Conservation (phyloP, 2,888 invertebrate species). For the Hydriomena furcata region DNA sequence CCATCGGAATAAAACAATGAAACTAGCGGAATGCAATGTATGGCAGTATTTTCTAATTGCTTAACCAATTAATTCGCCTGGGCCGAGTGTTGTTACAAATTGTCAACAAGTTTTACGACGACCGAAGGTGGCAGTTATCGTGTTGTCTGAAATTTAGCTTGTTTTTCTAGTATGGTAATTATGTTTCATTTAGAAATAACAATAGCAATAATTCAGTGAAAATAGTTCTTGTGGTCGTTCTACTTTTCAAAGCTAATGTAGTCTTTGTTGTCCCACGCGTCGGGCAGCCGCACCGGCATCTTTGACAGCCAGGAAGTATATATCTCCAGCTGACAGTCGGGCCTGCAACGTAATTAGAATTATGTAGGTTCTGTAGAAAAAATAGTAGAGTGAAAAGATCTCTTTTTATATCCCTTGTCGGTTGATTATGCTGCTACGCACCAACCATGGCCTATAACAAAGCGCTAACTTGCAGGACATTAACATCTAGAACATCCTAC, state of each 20-base stretch:
- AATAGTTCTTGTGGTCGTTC: conserved; percentile 5
- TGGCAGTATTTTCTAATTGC: conserved; percentile 38
- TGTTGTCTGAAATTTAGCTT: conserved; percentile 19
- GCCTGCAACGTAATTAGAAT: conserved; percentile 48
- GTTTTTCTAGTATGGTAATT: conserved; percentile 2
- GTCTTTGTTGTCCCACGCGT: conserved; percentile 62
- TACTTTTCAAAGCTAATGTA: conserved; percentile 44
- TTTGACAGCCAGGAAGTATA: conserved; percentile 65
- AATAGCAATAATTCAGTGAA: conserved; percentile 1
- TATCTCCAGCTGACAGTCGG: conserved; percentile 70
- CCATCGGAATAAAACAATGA: conserved; percentile 32
- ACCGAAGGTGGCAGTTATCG: conserved; percentile 9
- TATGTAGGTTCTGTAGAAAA: too few species aligned
- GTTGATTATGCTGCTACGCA: too few species aligned
- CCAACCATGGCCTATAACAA: too few species aligned
- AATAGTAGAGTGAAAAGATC: too few species aligned
- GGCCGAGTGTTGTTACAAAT: conserved; percentile 32
- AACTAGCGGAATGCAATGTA: conserved; percentile 24
- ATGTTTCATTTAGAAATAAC: conserved; percentile 8
- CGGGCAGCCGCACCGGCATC: conserved; percentile 56
- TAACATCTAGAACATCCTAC: too few species aligned
- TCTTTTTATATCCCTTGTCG: too few species aligned
- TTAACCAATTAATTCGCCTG: conserved; percentile 33
- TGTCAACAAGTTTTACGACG: conserved; percentile 19
- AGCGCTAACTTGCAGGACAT: too few species aligned